A percentile compares a stretch with the other conserved stretches of the same genome.
These are phyloP conservation scores for Anthonomus grandis DNA, from an alignment of 1,140 invertebrate species.

Conservation along the genomic window DNA sequence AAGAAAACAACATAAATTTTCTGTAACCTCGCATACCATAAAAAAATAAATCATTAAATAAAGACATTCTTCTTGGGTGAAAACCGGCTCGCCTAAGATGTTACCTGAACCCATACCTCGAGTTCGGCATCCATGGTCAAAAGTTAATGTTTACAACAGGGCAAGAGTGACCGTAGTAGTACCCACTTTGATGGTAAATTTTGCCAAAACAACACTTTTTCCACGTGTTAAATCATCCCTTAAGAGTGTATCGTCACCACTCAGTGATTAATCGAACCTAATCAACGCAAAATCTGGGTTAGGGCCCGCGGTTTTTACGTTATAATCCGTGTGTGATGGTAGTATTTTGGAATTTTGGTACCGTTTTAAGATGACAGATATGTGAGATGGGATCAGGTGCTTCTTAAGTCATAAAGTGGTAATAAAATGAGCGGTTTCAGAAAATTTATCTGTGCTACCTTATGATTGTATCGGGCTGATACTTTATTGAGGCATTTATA, in stretches of 20 bases:
- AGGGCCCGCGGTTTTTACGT: background rate
- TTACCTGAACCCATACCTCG: slow-evolving; percentile 28
- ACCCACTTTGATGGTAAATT: background rate
- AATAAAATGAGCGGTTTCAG: no score
- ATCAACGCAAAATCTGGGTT: background rate
- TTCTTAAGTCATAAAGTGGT: no score
- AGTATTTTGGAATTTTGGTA: slow-evolving; percentile 19
- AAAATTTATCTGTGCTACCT: no score
- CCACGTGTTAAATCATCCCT: background rate
- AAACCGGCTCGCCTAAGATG: slow-evolving; percentile 11
- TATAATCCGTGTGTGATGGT: background rate
- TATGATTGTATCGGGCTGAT: no score
- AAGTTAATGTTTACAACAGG: slow-evolving; percentile 31
- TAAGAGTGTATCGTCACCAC: background rate
- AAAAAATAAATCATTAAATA: background rate
- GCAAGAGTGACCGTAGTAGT: slow-evolving; percentile 7
- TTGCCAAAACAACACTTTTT: background rate
- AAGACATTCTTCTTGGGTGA: background rate
- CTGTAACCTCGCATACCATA: background rate
- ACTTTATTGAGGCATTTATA: no score
- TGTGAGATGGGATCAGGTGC: no score
- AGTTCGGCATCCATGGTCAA: slow-evolving; percentile 30
- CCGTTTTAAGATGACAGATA: slow-evolving; percentile 7
- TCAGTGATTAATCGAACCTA: no score
- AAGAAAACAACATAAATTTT: background rate